Evolutionary conservation across 2,888 invertebrate species (phyloP), one percentile per base, ranked within the genome.

Genomic region (Lasioglossum morio): DNA sequence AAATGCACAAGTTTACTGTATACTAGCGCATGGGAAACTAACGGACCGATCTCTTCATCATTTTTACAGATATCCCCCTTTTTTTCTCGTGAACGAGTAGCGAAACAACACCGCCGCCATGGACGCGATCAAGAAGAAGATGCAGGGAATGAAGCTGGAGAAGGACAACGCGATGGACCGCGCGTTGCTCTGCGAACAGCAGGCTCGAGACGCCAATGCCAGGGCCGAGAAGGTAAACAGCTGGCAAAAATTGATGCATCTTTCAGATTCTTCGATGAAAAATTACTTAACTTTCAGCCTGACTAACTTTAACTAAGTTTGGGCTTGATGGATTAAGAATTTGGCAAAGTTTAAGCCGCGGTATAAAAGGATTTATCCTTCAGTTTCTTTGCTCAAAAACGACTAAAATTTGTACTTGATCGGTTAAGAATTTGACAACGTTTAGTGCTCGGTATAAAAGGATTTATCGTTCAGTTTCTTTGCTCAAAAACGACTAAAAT

Each of bases 81-180:
- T 92, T 88, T 88, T 87, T 88, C 82, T 60, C 37, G 84, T 85
- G 87, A 80, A 88, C 91, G 85, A 89, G 88, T 91, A 93, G 95
- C 77, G 88, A 96, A 96, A 96, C 94, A 96, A 96, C 96, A 95
- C 96, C 96, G 96, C 96, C 97, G 97, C 96, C 96, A 99, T 99
- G 99, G 99, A 99, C 98, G 99, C 99, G 97, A 99, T 99, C 97
- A 99, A 99, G 98, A 99, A 99, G 99, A 99, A 99, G 97, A 99
- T 99, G 99, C 99, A 99, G 97, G 99, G 99, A 97, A 99, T 99
- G 99, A 99, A 99, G 98, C 98, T 99, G 97, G 99, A 99, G 97
- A 99, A 99, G 97, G 99, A 99, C 97, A 99, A 99, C 96, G 99
- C 99, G 96, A 97, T 99, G 97, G 99, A 99, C 96, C 98, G 98